Conservation (phyloP, 2,797 vertebrate genomes). For the Okamejei kenojei region DNA sequence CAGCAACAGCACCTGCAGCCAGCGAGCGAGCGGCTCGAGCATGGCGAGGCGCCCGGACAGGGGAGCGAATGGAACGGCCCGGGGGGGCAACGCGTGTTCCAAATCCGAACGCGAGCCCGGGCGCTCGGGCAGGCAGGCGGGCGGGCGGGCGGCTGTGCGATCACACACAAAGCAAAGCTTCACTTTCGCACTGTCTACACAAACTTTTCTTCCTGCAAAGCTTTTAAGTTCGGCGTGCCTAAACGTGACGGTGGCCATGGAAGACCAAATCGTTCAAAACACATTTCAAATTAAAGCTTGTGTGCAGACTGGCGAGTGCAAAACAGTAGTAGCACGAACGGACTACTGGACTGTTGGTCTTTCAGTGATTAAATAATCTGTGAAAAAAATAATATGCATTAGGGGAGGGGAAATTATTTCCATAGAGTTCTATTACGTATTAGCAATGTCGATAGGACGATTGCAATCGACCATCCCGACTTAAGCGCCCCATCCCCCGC, state of each 20-base stretch:
- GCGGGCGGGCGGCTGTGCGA: neutral
- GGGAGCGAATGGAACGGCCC: neutral
- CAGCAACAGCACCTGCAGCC: slow-evolving; percentile 16
- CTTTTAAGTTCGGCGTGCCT: neutral
- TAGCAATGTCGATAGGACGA: neutral
- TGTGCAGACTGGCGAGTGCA: neutral
- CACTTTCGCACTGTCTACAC: neutral
- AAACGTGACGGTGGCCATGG: slow-evolving; percentile 29
- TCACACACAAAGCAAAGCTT: neutral
- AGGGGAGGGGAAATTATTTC: neutral
- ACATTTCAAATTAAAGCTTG: neutral
- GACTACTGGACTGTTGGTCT: neutral
- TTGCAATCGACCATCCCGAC: neutral
- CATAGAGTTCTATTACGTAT: neutral
- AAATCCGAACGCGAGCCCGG: neutral
- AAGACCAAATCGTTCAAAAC: slow-evolving; percentile 26
- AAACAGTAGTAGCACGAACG: too few species aligned
- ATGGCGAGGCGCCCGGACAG: neutral
- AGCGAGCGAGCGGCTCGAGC: slow-evolving; percentile 24
- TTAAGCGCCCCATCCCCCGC: neutral
- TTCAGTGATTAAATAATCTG: neutral
- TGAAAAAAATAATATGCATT: neutral
- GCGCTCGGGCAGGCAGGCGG: too few species aligned
- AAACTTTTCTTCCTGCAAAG: slow-evolving; percentile 32
- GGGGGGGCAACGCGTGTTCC: neutral